A percentile compares a stretch with the other conserved stretches of the same genome.
These are phyloP conservation scores for Taphrorychus bicolor DNA, from an alignment of 2,888 invertebrate genomes.

Conservation along the genomic window DNA sequence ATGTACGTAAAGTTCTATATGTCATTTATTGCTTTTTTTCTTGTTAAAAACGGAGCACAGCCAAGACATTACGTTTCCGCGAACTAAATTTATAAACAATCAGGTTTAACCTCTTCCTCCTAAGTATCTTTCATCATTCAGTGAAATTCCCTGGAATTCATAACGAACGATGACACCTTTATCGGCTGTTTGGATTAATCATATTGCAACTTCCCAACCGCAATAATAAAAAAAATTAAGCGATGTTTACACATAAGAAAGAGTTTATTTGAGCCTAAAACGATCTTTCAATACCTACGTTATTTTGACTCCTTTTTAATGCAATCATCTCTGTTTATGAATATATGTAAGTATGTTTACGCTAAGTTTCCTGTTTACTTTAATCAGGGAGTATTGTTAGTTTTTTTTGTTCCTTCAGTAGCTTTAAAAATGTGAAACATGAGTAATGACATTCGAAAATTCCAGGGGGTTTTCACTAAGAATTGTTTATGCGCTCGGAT, in stretches of 20 bases:
- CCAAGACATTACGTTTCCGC: slow-evolving; percentile 15
- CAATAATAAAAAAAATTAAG: not conserved
- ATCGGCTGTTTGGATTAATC: not conserved
- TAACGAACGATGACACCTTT: not conserved
- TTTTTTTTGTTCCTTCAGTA: slow-evolving; percentile 12
- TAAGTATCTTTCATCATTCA: too few species aligned
- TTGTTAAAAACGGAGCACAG: not conserved
- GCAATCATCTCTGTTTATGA: slow-evolving; percentile 1
- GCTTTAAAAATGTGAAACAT: slow-evolving; percentile 2
- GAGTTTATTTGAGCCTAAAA: not conserved
- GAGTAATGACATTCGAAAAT: slow-evolving; percentile 5
- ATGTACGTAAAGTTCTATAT: too few species aligned
- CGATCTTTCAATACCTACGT: not conserved
- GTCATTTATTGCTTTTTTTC: not conserved
- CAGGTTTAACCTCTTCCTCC: slow-evolving; percentile 2
- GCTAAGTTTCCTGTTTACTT: slow-evolving; percentile 14
- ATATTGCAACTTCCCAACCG: not conserved
- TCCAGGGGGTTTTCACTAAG: not conserved
- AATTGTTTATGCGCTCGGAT: slow-evolving; percentile 3
- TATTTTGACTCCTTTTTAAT: not conserved
- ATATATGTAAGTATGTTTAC: not conserved
- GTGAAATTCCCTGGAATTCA: not conserved
- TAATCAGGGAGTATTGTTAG: not conserved
- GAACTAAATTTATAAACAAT: slow-evolving; percentile 13
- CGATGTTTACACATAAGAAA: not conserved